phyloP scores from a whole-genome alignment of 1,140 invertebrate genomes.

The Magallana gigas region DNA sequence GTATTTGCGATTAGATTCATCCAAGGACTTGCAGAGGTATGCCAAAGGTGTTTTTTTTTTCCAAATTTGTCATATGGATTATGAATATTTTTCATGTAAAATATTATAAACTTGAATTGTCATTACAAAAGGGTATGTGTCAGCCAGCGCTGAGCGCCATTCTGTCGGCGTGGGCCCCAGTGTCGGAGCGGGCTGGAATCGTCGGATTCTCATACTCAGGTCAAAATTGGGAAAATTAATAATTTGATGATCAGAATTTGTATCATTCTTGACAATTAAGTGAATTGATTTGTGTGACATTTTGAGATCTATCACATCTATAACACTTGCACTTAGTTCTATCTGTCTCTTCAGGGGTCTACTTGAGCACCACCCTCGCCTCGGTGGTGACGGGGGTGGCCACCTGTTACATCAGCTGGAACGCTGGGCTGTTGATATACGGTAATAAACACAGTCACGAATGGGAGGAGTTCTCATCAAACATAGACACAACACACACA shows the following conservation, averaged over 20 bases:
- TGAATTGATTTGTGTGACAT: too few species aligned
- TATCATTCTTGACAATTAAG: too few species aligned
- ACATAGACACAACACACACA: too few species aligned
- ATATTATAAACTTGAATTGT: too few species aligned
- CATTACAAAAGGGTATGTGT: slow-evolving; percentile 79
- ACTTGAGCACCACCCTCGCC: slow-evolving; percentile 59
- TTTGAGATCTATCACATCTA: too few species aligned
- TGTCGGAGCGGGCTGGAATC: slow-evolving; percentile 72
- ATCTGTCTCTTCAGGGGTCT: slow-evolving; percentile 50
- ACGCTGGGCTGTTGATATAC: slow-evolving; percentile 57
- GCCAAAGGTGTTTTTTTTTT: too few species aligned
- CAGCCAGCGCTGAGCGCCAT: slow-evolving; percentile 74
- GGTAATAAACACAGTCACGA: slow-evolving; percentile 47
- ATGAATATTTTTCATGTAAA: too few species aligned
- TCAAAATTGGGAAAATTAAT: slow-evolving; percentile 26
- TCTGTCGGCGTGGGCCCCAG: slow-evolving; percentile 76
- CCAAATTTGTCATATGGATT: too few species aligned
- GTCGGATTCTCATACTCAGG: slow-evolving; percentile 75
- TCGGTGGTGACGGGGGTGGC: slow-evolving; percentile 50
- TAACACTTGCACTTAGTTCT: too few species aligned
- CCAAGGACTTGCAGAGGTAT: slow-evolving; percentile 41
- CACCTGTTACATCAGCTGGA: slow-evolving; percentile 58
- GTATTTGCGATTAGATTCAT: slow-evolving; percentile 52
- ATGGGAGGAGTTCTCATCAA: too few species aligned
- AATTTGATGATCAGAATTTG: background rate